Evolutionary conservation across 2,888 invertebrate genomes (phyloP).

Genomic region (Reticulitermes lucifugus): DNA sequence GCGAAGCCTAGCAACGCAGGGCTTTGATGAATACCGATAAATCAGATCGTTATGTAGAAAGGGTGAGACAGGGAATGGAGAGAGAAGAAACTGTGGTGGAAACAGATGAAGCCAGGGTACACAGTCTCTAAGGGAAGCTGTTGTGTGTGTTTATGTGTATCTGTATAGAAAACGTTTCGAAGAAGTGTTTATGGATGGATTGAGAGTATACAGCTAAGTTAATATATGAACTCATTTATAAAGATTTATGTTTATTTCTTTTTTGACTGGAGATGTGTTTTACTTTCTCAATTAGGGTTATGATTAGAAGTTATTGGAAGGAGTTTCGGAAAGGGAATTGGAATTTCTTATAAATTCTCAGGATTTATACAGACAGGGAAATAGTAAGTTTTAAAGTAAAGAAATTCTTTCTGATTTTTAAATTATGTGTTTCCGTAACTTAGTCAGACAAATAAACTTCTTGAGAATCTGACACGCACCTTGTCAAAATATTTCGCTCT

Average conservation of each 20-base stretch:
- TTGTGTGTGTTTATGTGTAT: background rate
- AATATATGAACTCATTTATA: conserved; percentile 36
- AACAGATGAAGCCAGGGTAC: conserved; percentile 20
- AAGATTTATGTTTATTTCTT: conserved; percentile 33
- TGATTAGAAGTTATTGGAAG: conserved; percentile 30
- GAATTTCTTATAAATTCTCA: background rate
- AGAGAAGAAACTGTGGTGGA: background rate
- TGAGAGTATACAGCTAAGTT: conserved; percentile 31
- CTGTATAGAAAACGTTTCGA: background rate
- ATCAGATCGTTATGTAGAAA: conserved; percentile 52
- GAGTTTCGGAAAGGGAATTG: background rate
- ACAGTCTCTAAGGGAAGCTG: conserved; percentile 35
- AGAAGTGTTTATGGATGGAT: conserved; percentile 1
- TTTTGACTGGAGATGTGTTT: conserved; percentile 9
- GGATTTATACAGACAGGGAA: background rate
- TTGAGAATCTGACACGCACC: too few species aligned
- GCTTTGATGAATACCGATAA: conserved; percentile 54
- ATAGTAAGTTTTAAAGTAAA: background rate
- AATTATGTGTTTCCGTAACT: too few species aligned
- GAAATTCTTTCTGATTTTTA: too few species aligned
- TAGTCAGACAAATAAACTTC: too few species aligned
- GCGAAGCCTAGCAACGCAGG: conserved; percentile 36
- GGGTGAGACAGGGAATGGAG: conserved; percentile 27
- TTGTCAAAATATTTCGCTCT: too few species aligned
- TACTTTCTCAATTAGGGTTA: conserved; percentile 12